A percentile compares a stretch with the other conserved stretches of the same genome.
These are phyloP conservation scores for Trachelus troglodyta DNA, from an alignment of 2,888 invertebrate species.

Conservation along the genomic window DNA sequence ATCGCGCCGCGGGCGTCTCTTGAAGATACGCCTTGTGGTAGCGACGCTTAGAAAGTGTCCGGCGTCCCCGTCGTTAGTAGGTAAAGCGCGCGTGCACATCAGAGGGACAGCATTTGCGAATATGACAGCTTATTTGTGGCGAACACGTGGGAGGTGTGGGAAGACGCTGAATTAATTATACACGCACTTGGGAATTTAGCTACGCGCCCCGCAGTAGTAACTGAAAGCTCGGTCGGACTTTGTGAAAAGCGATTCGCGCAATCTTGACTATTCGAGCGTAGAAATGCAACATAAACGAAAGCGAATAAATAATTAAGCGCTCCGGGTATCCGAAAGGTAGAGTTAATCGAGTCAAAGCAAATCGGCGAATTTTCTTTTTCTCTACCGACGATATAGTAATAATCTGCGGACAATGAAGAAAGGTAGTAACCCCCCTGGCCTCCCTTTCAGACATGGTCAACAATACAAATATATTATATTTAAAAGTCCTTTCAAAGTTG, in stretches of 20 bases:
- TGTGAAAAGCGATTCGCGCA: background rate
- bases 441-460: background rate
- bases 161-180: slow-evolving; percentile 5
- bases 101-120: background rate
- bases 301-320: background rate
- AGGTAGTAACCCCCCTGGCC: no score
- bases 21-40: background rate
- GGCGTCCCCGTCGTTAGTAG: background rate
- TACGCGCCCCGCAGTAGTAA: background rate
- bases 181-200: background rate
- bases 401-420: background rate
- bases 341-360: background rate
- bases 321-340: background rate
- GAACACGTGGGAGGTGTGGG: slow-evolving; percentile 3
- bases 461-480: slow-evolving; percentile 32
- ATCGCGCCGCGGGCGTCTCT: background rate
- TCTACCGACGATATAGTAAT: no score
- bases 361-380: background rate
- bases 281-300: background rate
- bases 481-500: slow-evolving; percentile 44
- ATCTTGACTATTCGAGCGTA: background rate
- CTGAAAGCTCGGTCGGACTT: background rate
- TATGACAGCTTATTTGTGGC: background rate
- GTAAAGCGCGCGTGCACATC: background rate
- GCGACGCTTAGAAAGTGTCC: background rate